These are phyloP conservation scores for Ctenopoma kingsleyae DNA, from an alignment of 2,797 vertebrate species.

Conservation along the genomic window DNA sequence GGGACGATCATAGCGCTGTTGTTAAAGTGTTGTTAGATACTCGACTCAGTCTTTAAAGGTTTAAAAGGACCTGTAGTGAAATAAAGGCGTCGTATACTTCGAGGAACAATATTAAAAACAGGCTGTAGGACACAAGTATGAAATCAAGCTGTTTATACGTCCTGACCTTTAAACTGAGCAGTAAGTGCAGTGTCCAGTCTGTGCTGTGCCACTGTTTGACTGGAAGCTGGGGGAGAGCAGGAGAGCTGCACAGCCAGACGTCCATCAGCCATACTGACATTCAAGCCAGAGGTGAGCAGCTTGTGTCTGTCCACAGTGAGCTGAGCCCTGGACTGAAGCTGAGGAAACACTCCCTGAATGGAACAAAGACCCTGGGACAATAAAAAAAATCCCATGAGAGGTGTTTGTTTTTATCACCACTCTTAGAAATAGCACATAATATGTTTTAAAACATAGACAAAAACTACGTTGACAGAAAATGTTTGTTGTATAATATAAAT, in stretches of 20 bases:
- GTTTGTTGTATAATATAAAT: too few species aligned
- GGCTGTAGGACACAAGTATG: not conserved
- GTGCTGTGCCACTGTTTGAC: conserved; percentile 57
- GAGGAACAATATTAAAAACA: not conserved
- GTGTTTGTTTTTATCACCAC: not conserved
- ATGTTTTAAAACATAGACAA: not conserved
- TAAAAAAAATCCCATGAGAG: not conserved
- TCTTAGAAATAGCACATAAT: not conserved
- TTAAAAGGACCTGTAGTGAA: not conserved
- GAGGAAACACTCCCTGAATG: conserved; percentile 55
- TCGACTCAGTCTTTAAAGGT: not conserved
- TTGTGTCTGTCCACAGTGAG: conserved; percentile 72
- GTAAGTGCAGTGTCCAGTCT: conserved; percentile 60
- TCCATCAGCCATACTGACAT: conserved; percentile 62
- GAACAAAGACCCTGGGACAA: conserved; percentile 73
- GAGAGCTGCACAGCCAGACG: conserved; percentile 71
- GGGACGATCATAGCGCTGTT: not conserved
- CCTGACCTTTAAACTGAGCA: conserved; percentile 80
- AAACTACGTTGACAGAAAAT: not conserved
- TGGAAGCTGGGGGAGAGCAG: conserved; percentile 66
- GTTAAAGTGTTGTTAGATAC: not conserved
- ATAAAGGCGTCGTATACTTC: not conserved
- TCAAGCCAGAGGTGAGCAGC: conserved; percentile 76
- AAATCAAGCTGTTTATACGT: not conserved
- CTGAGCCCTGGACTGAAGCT: conserved; percentile 69